Percentiles rank a stretch among this genome's conserved stretches.
These are phyloP conservation scores for Takifugu flavidus DNA, from an alignment of 2,113 vertebrate species.

Conservation along the genomic window DNA sequence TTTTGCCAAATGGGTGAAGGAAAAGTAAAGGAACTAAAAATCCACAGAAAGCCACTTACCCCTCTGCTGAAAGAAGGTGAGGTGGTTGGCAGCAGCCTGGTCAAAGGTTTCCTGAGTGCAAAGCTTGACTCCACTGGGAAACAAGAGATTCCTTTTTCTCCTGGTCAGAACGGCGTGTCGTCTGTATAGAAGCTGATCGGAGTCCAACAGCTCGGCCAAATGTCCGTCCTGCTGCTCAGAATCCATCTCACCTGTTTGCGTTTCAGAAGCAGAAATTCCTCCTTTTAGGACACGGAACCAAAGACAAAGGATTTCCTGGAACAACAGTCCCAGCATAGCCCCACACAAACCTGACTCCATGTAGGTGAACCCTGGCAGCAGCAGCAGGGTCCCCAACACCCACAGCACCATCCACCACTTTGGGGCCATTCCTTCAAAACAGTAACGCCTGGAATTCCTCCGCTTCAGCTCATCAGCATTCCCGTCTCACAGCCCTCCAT, in stretches of 20 bases:
- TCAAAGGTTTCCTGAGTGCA: slow-evolving; percentile 85
- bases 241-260: slow-evolving; percentile 3
- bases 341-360: slow-evolving; percentile 74
- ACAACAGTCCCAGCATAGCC: not conserved
- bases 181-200: slow-evolving; percentile 17
- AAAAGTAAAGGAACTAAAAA: not conserved
- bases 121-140: slow-evolving; percentile 86
- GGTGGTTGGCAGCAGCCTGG: slow-evolving; percentile 82
- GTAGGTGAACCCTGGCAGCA: slow-evolving; percentile 66
- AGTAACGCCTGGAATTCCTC: too few species aligned
- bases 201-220: not conserved
- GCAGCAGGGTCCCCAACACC: slow-evolving; percentile 58
- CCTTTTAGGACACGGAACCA: too few species aligned
- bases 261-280: not conserved
- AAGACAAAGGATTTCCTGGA: too few species aligned
- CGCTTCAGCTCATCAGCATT: slow-evolving; percentile 25
- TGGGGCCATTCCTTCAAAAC: slow-evolving; percentile 45
- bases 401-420: slow-evolving; percentile 69
- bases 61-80: slow-evolving; percentile 88
- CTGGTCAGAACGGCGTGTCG: slow-evolving; percentile 59
- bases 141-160: slow-evolving; percentile 78
- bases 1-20: not conserved
- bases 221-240: not conserved
- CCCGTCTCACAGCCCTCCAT: not conserved
- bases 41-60: slow-evolving; percentile 63